Percentiles rank a stretch among this genome's conserved stretches.
Conservation (phyloP, 2,797 vertebrate species). For the Scarus forsteni region DNA sequence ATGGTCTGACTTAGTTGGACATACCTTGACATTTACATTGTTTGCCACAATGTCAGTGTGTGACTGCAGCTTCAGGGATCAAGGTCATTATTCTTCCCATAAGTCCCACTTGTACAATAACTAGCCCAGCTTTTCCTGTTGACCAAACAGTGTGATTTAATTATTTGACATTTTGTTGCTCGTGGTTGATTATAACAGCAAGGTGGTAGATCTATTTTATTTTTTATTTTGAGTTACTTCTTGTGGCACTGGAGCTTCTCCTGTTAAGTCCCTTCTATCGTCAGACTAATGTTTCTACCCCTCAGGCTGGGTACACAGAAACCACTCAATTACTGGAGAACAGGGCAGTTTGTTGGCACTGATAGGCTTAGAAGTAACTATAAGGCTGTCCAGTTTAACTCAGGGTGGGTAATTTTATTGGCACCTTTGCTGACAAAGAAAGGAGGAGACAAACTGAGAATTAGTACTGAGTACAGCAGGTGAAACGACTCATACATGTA, state of each 20-base stretch:
- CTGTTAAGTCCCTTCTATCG: neutral
- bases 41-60: too few relatives aligned
- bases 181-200: too few relatives aligned
- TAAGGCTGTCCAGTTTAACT: constrained; percentile 42
- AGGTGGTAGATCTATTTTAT: neutral
- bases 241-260: neutral
- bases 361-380: constrained; percentile 45
- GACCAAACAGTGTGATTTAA: too few relatives aligned
- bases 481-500: neutral
- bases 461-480: constrained; percentile 8
- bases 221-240: neutral
- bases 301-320: constrained; percentile 30
- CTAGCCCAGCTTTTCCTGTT: too few relatives aligned
- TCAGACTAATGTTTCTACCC: constrained; percentile 17
- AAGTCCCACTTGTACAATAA: too few relatives aligned
- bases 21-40: too few relatives aligned
- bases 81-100: too few relatives aligned
- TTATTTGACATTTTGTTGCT: too few relatives aligned
- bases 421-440: constrained; percentile 30
- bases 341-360: constrained; percentile 47
- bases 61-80: too few relatives aligned
- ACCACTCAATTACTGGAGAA: constrained; percentile 44
- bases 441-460: constrained; percentile 27
- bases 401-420: constrained; percentile 30
- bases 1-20: too few relatives aligned